A percentile compares a stretch with the other conserved stretches of the same genome.
phyloP scores from a whole-genome alignment of 2,113 vertebrate species.

The Prunella fulvescens region DNA sequence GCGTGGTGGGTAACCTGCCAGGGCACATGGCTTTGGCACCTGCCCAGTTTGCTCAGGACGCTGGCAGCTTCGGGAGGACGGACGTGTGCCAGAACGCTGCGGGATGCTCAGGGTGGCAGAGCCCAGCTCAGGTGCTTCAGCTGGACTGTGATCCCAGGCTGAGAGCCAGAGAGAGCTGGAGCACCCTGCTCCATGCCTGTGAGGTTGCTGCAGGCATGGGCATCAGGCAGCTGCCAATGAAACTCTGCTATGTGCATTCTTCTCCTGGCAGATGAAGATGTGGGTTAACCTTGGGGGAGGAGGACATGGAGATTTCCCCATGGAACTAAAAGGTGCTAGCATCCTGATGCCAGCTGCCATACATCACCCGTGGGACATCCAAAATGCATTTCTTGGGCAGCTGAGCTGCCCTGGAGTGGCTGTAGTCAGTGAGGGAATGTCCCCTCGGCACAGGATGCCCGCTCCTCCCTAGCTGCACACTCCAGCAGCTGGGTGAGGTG shows the following conservation, averaged over 20 bases:
- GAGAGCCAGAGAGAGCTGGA: background rate
- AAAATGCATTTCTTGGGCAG: background rate
- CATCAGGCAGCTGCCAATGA: background rate
- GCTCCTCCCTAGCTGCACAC: accelerated
- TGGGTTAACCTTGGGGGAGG: background rate
- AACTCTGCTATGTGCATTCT: background rate
- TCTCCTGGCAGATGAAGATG: background rate
- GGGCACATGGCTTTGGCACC: background rate
- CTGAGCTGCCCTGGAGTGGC: background rate
- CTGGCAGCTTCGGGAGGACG: accelerated
- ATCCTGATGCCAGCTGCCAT: accelerated
- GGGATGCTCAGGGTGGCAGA: background rate
- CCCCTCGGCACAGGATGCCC: accelerated
- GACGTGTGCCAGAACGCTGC: background rate
- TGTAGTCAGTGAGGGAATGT: background rate
- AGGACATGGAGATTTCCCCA: background rate
- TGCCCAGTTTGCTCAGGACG: background rate
- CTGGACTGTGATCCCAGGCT: background rate
- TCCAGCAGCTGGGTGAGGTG: background rate
- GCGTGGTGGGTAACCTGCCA: background rate
- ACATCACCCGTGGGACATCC: accelerated
- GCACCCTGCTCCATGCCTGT: accelerated
- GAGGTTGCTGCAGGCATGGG: background rate
- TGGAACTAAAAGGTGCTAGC: background rate
- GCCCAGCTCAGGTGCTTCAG: background rate